Conservation (phyloP, 1,140 invertebrate species). For the Ceratina calcarata region DNA sequence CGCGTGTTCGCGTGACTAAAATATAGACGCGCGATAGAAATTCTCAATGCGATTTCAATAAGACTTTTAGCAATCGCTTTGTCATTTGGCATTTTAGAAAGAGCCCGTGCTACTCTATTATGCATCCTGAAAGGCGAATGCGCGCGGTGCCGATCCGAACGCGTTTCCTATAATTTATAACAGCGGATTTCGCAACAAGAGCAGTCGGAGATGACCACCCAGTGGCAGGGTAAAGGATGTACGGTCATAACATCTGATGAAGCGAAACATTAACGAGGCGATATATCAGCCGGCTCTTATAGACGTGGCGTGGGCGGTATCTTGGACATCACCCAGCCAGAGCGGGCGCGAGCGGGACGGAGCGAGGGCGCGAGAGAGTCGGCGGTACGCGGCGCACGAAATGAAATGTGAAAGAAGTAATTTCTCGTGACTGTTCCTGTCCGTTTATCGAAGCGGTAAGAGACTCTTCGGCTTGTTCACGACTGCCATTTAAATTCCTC, state of each 20-base stretch:
- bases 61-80: too few species aligned
- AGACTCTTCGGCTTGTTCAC: slow-evolving; percentile 37
- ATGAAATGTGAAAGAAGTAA: slow-evolving; percentile 71
- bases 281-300: slow-evolving; percentile 75
- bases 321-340: slow-evolving; percentile 73
- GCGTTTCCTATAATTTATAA: slow-evolving; percentile 74
- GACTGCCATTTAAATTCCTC: slow-evolving; percentile 25
- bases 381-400: slow-evolving; percentile 64
- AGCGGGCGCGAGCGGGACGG: slow-evolving; percentile 49
- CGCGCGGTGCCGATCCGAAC: slow-evolving; percentile 48
- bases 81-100: too few species aligned
- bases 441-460: slow-evolving; percentile 56
- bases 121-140: slow-evolving; percentile 50
- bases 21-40: too few species aligned
- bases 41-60: too few species aligned
- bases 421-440: slow-evolving; percentile 56
- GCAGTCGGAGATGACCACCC: slow-evolving; percentile 76
- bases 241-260: slow-evolving; percentile 78
- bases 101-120: slow-evolving; percentile 30
- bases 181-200: slow-evolving; percentile 75
- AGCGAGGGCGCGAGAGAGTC: background rate
- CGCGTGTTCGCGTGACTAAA: too few species aligned
- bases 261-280: slow-evolving; percentile 79
- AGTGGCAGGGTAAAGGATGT: slow-evolving; percentile 77
- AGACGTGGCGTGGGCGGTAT: slow-evolving; percentile 66